A percentile compares a stretch with the other conserved stretches of the same genome.
Evolutionary conservation across 2,797 vertebrate species (phyloP).

Genomic region (Myiothlypis chrysogaster): DNA sequence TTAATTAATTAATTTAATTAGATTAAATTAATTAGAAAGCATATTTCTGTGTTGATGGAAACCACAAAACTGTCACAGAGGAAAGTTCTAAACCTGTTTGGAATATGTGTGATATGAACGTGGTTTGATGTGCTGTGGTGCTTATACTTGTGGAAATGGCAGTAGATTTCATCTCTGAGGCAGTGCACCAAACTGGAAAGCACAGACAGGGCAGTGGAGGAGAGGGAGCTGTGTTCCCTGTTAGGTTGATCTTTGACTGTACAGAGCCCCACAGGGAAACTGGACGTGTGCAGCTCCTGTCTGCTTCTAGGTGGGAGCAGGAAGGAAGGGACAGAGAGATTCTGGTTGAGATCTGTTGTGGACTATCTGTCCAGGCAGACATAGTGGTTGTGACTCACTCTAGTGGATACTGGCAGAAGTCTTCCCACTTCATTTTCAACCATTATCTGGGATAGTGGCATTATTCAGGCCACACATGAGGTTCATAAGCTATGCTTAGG

Average conservation of each 20-base stretch:
- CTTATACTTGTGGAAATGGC: background rate
- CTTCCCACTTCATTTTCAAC: background rate
- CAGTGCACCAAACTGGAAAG: rapidly evolving
- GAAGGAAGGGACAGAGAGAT: background rate
- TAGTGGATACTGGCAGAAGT: background rate
- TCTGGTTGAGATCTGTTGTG: background rate
- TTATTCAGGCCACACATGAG: background rate
- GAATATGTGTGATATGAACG: background rate
- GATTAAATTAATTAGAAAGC: background rate
- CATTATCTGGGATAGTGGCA: background rate
- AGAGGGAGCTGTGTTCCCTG: background rate
- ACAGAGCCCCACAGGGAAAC: background rate
- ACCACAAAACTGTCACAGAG: background rate
- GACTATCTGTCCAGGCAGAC: rapidly evolving
- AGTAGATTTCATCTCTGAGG: background rate
- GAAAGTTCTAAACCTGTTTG: background rate
- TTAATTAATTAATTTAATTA: background rate
- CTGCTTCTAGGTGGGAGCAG: background rate
- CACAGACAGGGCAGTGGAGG: background rate
- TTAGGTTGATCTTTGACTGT: background rate
- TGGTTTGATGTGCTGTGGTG: background rate
- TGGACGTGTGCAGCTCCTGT: background rate
- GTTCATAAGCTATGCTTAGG: background rate
- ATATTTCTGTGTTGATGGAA: background rate
- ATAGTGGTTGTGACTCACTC: background rate